Evolutionary conservation across 2,113 vertebrate species (phyloP).

Genomic region (Microtus oregoni): DNA sequence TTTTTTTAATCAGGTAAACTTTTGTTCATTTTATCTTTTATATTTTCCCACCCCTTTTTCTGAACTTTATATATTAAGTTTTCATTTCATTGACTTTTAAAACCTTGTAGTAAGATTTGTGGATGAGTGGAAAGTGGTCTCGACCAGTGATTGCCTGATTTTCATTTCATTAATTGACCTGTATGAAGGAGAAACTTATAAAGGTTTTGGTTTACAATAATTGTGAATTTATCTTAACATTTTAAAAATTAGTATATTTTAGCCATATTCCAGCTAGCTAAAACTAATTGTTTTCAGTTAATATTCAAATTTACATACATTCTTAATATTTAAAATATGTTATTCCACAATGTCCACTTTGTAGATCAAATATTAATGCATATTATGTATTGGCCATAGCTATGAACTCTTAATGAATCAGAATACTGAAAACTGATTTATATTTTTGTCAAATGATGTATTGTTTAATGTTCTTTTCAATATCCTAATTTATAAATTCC

Average conservation of each 20-base stretch:
- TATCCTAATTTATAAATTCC: not conserved
- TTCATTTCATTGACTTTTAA: constrained; percentile 56
- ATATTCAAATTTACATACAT: not conserved
- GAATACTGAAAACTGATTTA: not conserved
- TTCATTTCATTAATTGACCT: not conserved
- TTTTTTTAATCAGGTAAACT: not conserved
- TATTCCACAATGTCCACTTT: not conserved
- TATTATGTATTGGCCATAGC: not conserved
- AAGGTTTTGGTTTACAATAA: not conserved
- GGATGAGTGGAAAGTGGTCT: constrained; percentile 55
- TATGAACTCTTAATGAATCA: not conserved
- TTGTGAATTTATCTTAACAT: not conserved
- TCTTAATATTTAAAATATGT: not conserved
- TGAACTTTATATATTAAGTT: constrained; percentile 42
- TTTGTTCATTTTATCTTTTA: constrained; percentile 56
- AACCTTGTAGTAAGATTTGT: constrained; percentile 45
- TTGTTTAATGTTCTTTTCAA: not conserved
- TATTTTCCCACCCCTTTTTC: not conserved
- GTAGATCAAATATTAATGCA: not conserved
- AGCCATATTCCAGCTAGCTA: not conserved
- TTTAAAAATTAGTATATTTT: not conserved
- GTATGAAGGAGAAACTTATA: not conserved
- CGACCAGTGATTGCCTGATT: not conserved
- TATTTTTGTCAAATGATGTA: not conserved
- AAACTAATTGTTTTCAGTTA: not conserved